phyloP scores from a whole-genome alignment of 2,797 vertebrate genomes.

The Benthosema pterotum region DNA sequence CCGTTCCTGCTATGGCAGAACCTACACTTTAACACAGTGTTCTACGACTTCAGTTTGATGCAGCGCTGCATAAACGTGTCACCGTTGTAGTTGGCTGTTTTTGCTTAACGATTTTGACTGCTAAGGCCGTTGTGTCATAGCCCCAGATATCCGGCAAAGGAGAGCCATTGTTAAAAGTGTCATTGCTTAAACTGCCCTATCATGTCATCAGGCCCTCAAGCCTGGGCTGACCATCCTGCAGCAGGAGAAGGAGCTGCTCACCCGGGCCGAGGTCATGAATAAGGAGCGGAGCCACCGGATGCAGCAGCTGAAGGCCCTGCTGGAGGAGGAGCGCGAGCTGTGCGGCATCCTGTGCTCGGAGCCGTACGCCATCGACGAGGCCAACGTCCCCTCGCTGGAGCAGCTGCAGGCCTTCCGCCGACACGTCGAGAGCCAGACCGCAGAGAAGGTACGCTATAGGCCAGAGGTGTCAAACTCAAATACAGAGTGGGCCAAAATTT shows the following conservation, averaged over 20 bases:
- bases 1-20: no score
- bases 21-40: no score
- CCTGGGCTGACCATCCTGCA: constrained; percentile 84
- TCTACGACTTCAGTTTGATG: no score
- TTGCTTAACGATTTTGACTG: no score
- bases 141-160: no score
- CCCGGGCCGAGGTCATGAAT: constrained; percentile 79
- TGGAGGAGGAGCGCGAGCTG: constrained; percentile 85
- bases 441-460: constrained; percentile 92
- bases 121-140: no score
- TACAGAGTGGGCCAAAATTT: no score
- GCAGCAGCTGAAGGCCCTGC: constrained; percentile 85
- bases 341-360: constrained; percentile 84
- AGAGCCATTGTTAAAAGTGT: no score
- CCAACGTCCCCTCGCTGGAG: constrained; percentile 81
- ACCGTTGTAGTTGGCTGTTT: no score
- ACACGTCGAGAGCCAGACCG: constrained; percentile 78
- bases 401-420: constrained; percentile 83
- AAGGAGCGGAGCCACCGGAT: constrained; percentile 85
- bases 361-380: constrained; percentile 52
- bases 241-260: constrained; percentile 89
- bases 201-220: constrained; percentile 79
- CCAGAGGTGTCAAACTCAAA: no score
- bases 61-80: no score
- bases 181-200: no score